Percentiles rank a stretch among this genome's conserved stretches.
Conservation (phyloP, 2,113 vertebrate species). For the Sylvicapra grimmia region DNA sequence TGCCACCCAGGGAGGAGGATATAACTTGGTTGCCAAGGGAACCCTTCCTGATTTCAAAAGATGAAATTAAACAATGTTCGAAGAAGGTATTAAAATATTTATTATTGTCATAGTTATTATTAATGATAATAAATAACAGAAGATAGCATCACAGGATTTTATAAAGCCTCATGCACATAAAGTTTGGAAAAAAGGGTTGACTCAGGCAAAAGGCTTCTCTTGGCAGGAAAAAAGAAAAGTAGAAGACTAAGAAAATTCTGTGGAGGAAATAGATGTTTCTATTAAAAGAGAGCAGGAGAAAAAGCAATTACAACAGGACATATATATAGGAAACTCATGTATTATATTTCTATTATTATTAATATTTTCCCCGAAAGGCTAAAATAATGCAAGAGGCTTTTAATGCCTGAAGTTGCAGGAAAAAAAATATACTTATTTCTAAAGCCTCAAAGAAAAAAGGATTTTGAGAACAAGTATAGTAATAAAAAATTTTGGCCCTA, state of each 20-base stretch:
- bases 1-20: not conserved
- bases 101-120: not conserved
- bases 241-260: conserved; percentile 13
- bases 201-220: not conserved
- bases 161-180: not conserved
- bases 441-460: not conserved
- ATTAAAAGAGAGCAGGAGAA: not conserved
- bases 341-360: not conserved
- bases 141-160: not conserved
- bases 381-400: not conserved
- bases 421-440: conserved; percentile 20
- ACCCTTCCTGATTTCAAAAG: not conserved
- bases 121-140: conserved; percentile 14
- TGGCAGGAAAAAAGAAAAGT: not conserved
- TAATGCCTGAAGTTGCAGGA: not conserved
- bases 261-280: not conserved
- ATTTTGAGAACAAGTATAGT: not conserved
- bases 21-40: not conserved
- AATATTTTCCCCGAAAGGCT: not conserved
- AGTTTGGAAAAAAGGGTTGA: not conserved
- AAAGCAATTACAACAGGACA: not conserved
- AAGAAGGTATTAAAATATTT: not conserved
- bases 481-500: not conserved
- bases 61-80: not conserved
- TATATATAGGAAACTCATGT: not conserved